Base-by-base conservation (phyloP, 2,888 invertebrate species). In the Standfussiana lucernea region DNA sequence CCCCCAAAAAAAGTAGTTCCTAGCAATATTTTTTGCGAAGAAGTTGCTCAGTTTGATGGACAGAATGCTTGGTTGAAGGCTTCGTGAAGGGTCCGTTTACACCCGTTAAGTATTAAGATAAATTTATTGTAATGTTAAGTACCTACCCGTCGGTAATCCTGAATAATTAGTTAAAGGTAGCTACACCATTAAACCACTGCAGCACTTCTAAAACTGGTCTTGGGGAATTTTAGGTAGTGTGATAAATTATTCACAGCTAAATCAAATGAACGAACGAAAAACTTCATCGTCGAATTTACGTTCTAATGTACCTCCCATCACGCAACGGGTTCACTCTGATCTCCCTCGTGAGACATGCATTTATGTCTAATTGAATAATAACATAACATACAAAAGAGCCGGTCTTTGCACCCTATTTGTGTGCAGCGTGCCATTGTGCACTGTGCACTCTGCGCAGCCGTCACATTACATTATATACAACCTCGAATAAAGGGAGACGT, bases 311-410 rank as follows among this genome's bases (percentile, higher is more conserved):
- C 24, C 50, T 10, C 21, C 37, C 15, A 53, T 45, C 37, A 11
- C 8, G 35, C 42, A 68, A 42, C 24, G 61, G 45, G 13, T 61
- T 13, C 1, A 47, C 15, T 18, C 18, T 50, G 35, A 42, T 42
- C 78, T 62, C 53, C 77, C 37, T 65, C 42, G n/a, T 47, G 45
- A 37, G 75, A 65, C 53, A 53, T 65, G 59, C 45, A 15, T 78
- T 70, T 78, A 64, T 21, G 13, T 24, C 15, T 40, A 64, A 71
- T 78, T 71, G 71, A 65, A 56, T 79, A 79, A 78, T 47, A 77
- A 61, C 77, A 76, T n/a, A 11, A 67, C 24, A 35, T 45, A 64
- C 42, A 28, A 77, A 77, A 53, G 37, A 32, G 2, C 21, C 32
- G 64, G 64, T 35, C 45, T 64, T 18, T 42, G 56, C 56, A 15